Percentiles rank a stretch among this genome's conserved stretches.
Evolutionary conservation across 2,113 vertebrate species (phyloP).

Genomic region (Chaenogobius annularis): DNA sequence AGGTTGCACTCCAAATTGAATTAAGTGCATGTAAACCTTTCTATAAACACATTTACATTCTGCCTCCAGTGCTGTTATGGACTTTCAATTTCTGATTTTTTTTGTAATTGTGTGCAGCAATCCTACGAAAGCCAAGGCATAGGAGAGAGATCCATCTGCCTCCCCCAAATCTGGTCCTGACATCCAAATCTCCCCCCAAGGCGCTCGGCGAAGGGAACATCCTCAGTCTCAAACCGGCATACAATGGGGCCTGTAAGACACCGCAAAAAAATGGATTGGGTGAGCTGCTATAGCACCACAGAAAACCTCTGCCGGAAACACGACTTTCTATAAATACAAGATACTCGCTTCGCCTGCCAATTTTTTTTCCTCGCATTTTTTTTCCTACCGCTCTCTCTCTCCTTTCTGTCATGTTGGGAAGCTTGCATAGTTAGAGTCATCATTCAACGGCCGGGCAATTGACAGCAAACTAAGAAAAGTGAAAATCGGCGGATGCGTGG

Average conservation of each 20-base stretch:
- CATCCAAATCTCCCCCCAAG: slow-evolving; percentile 75
- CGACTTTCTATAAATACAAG: slow-evolving; percentile 81
- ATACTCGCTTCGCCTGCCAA: slow-evolving; percentile 77
- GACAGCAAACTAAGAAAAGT: slow-evolving; percentile 54
- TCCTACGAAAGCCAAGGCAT: slow-evolving; percentile 60
- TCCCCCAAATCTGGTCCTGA: slow-evolving; percentile 74
- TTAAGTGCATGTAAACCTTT: slow-evolving; percentile 39
- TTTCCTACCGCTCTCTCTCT: slow-evolving; percentile 36
- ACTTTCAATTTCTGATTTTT: slow-evolving; percentile 54
- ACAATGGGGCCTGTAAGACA: slow-evolving; percentile 76
- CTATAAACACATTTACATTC: slow-evolving; percentile 46
- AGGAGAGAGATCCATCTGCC: slow-evolving; percentile 67
- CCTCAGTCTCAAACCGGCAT: slow-evolving; percentile 73
- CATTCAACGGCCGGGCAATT: slow-evolving; percentile 61
- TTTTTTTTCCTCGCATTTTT: slow-evolving; percentile 52
- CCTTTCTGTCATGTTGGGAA: slow-evolving; percentile 63
- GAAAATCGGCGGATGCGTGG: slow-evolving; percentile 72
- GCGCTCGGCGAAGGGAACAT: slow-evolving; percentile 73
- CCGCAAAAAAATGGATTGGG: slow-evolving; percentile 75
- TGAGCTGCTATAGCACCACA: slow-evolving; percentile 66
- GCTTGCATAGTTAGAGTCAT: slow-evolving; percentile 66
- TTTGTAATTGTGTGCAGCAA: slow-evolving; percentile 46
- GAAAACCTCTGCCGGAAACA: slow-evolving; percentile 83
- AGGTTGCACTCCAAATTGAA: slow-evolving; percentile 21
- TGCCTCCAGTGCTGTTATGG: slow-evolving; percentile 46